Percentiles rank a stretch among this genome's conserved stretches.
phyloP scores from a whole-genome alignment of 2,113 vertebrate genomes.

The Diglossa brunneiventris region DNA sequence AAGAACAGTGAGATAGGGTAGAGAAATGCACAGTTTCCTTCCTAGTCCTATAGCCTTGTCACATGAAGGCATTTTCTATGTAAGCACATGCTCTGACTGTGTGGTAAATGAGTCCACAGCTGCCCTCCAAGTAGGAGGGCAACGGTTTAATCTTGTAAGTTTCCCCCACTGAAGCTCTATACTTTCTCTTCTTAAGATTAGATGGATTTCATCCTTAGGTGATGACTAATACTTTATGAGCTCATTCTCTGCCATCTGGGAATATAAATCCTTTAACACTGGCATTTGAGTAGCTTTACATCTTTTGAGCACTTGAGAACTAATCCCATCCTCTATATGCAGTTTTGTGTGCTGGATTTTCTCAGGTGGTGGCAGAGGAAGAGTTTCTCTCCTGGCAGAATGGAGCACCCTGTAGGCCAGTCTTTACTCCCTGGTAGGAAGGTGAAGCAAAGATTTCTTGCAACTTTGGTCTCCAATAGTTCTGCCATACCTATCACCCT shows the following conservation, averaged over 20 bases:
- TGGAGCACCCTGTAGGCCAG: not conserved
- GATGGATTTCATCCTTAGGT: slow-evolving; percentile 3
- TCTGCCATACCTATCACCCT: not conserved
- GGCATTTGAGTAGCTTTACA: not conserved
- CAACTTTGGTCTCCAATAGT: not conserved
- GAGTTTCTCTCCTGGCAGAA: not conserved
- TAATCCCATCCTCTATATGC: not conserved
- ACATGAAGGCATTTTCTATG: not conserved
- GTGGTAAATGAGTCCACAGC: not conserved
- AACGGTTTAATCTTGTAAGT: not conserved
- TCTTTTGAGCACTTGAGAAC: not conserved
- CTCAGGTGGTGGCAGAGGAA: not conserved
- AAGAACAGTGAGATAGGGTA: not conserved
- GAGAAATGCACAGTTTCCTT: not conserved
- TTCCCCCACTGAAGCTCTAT: not conserved
- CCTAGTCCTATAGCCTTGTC: not conserved
- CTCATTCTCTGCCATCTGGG: not conserved
- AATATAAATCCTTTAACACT: slow-evolving; percentile 12
- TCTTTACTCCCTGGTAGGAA: not conserved
- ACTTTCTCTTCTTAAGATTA: not conserved
- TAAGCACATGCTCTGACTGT: not conserved
- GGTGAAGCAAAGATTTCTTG: not conserved
- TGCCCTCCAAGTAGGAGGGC: not conserved
- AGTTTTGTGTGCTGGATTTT: not conserved
- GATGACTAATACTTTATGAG: not conserved